A percentile compares a stretch with the other conserved stretches of the same genome.
Conservation (phyloP, 37 sponge, comb jelly and placozoan species). For the Ephydatia muelleri region DNA sequence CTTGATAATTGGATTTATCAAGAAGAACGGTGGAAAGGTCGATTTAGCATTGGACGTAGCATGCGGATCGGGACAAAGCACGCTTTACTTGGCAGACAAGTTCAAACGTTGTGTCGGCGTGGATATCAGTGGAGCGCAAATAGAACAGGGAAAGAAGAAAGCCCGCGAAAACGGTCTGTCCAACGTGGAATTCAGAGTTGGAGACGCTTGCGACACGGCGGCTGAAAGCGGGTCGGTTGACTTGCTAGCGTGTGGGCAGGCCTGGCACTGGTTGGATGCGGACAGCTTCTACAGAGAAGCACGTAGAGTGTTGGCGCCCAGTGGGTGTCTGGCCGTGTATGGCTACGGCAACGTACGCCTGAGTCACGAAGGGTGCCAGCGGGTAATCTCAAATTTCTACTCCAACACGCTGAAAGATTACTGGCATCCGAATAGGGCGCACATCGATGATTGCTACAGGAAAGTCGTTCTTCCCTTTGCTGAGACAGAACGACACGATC, state of each 20-base stretch:
- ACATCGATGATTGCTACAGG: conserved; percentile 13
- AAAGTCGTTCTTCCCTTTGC: conserved; percentile 23
- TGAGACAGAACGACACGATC: conserved; percentile 17
- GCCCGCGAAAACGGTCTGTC: background rate
- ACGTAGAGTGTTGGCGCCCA: conserved; percentile 27
- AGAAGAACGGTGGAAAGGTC: conserved; percentile 20
- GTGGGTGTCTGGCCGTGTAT: conserved; percentile 51
- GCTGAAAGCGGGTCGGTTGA: conserved; percentile 10
- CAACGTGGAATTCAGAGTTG: conserved; percentile 35
- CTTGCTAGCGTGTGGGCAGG: conserved; percentile 51
- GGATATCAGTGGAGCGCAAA: conserved; percentile 55
- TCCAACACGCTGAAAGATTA: background rate
- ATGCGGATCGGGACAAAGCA: conserved; percentile 70
- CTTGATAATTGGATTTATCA: conserved; percentile 17
- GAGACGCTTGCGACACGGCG: conserved; percentile 21
- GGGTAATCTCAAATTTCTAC: conserved; percentile 14
- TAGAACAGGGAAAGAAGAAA: conserved; percentile 30
- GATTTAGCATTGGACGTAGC: conserved; percentile 41
- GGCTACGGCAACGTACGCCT: conserved; percentile 34
- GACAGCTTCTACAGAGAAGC: conserved; percentile 13
- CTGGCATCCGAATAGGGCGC: conserved; percentile 34
- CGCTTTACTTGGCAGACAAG: conserved; percentile 7
- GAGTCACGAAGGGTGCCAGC: background rate
- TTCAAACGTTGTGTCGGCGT: conserved; percentile 28
- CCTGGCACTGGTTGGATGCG: conserved; percentile 60